Conservation (phyloP, 1,140 invertebrate species). For the Coelopa frigida region DNA sequence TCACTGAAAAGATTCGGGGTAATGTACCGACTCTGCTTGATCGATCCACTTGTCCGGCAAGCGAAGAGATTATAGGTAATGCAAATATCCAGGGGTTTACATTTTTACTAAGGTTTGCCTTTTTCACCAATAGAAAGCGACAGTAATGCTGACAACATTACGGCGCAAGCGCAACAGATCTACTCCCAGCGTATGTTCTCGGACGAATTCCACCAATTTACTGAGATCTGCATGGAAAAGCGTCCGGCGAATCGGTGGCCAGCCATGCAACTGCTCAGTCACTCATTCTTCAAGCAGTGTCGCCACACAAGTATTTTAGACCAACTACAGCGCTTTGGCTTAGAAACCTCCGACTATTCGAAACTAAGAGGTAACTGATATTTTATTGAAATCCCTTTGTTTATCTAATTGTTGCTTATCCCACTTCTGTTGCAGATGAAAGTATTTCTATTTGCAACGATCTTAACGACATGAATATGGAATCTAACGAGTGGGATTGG, state of each 20-base stretch:
- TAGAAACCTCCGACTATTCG: conserved; percentile 18
- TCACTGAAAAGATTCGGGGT: conserved; percentile 80
- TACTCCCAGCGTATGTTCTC: conserved; percentile 57
- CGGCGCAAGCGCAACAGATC: conserved; percentile 36
- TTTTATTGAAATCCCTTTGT: conserved; percentile 1
- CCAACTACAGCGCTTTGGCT: conserved; percentile 21
- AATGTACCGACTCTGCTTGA: conserved; percentile 70
- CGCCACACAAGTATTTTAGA: conserved; percentile 26
- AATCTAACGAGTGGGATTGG: conserved; percentile 6
- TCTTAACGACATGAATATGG: conserved; percentile 6
- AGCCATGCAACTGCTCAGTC: conserved; percentile 57
- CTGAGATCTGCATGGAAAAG: conserved; percentile 53
- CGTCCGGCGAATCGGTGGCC: conserved; percentile 59
- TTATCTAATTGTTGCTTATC: neutral
- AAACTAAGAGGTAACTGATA: conserved; percentile 15
- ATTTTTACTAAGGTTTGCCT: neutral
- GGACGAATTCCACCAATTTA: conserved; percentile 67
- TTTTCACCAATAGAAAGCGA: conserved; percentile 18
- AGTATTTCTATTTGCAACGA: conserved; percentile 2
- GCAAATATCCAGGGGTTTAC: neutral
- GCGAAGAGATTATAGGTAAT: conserved; percentile 33
- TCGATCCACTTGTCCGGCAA: conserved; percentile 59
- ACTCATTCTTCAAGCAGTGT: conserved; percentile 69
- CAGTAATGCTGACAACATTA: conserved; percentile 16
- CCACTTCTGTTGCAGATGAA: neutral